Conservation (phyloP, 2,113 vertebrate species). For the Parus major region DNA sequence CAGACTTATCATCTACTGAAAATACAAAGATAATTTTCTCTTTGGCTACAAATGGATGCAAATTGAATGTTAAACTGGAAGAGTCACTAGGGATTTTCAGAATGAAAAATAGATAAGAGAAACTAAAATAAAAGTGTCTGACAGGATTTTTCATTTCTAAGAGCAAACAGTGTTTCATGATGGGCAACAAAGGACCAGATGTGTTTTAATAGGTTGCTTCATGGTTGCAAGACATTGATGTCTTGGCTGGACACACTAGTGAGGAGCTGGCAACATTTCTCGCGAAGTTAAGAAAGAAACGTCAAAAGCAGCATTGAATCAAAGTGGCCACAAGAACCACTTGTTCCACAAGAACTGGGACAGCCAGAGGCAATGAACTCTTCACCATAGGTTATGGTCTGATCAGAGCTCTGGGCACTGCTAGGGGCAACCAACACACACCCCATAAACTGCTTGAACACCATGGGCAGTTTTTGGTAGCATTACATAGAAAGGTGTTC, state of each 20-base stretch:
- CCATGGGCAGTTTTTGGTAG: neutral
- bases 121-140: conserved; percentile 2
- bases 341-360: neutral
- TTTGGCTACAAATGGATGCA: conserved; percentile 35
- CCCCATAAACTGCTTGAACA: accelerated
- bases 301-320: neutral
- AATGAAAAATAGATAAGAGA: neutral
- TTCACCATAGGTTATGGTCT: neutral
- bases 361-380: neutral
- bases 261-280: neutral
- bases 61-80: conserved; percentile 24
- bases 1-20: neutral
- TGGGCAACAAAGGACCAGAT: neutral
- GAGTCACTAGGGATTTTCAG: neutral
- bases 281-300: neutral
- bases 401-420: neutral
- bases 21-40: conserved; percentile 3
- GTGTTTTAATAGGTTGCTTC: neutral
- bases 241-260: neutral
- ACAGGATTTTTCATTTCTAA: conserved; percentile 27
- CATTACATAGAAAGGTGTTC: neutral
- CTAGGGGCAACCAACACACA: neutral
- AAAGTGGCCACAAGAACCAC: neutral
- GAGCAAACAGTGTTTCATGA: neutral
- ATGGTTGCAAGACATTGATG: neutral